A percentile compares a stretch with the other conserved stretches of the same genome.
These are phyloP conservation scores for Climacteris rufus DNA, from an alignment of 2,113 vertebrate genomes.

Conservation along the genomic window DNA sequence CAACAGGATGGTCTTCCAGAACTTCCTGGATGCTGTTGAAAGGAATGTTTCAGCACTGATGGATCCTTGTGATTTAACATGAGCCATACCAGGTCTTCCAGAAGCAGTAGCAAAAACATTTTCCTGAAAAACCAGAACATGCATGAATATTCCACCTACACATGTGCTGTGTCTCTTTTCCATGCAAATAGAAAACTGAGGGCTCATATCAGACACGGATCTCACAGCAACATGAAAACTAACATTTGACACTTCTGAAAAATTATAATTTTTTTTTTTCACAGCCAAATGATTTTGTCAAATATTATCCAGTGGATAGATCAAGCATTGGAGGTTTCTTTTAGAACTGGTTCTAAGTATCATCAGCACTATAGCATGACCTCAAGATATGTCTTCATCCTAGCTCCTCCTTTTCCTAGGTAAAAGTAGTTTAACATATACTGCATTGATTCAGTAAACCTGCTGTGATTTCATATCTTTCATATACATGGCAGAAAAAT, in stretches of 20 bases:
- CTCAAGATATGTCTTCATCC: not conserved
- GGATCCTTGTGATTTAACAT: not conserved
- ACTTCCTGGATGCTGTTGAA: not conserved
- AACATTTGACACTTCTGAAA: not conserved
- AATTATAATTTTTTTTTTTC: not conserved
- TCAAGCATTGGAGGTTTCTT: not conserved
- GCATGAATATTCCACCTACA: slow-evolving; percentile 15
- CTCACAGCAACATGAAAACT: not conserved
- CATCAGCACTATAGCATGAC: not conserved
- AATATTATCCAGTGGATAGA: not conserved
- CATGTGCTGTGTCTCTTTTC: not conserved
- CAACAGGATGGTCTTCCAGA: fast-evolving
- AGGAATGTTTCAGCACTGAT: not conserved
- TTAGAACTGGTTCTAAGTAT: not conserved
- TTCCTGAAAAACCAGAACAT: not conserved
- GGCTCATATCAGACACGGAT: not conserved
- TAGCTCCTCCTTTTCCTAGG: not conserved
- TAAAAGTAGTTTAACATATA: not conserved
- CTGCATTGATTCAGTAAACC: not conserved
- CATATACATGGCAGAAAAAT: fast-evolving
- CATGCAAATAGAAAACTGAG: not conserved
- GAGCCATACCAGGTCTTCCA: not conserved
- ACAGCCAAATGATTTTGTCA: not conserved
- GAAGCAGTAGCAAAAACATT: not conserved
- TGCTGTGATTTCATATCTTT: not conserved